Evolutionary conservation across 1,140 invertebrate species (phyloP).

Genomic region (Galendromus occidentalis): DNA sequence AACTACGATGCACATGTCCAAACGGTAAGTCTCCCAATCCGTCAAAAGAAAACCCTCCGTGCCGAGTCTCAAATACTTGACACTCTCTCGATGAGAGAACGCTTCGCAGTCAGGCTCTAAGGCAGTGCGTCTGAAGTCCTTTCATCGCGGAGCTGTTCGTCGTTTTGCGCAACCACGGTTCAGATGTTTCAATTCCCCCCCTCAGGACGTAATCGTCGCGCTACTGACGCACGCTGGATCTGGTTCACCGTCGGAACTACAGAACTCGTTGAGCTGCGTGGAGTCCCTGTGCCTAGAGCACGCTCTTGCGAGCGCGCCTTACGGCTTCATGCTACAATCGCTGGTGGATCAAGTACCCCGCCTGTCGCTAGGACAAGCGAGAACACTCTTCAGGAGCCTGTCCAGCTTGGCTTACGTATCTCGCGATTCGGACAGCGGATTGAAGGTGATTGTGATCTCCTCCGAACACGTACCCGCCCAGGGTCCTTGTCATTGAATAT

Average conservation of each 20-base stretch:
- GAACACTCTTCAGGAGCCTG: background rate
- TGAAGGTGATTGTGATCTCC: background rate
- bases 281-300: background rate
- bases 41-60: too few relatives aligned
- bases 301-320: background rate
- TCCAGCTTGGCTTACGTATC: background rate
- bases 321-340: background rate
- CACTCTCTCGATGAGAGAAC: too few relatives aligned
- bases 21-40: too few relatives aligned
- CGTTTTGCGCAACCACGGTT: too few relatives aligned
- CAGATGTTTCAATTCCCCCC: too few relatives aligned
- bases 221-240: slow-evolving; percentile 7
- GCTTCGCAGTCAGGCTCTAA: too few relatives aligned
- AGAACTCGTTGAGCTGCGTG: background rate
- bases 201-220: background rate
- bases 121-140: too few relatives aligned
- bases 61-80: too few relatives aligned
- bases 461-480: too few relatives aligned
- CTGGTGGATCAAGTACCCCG: background rate
- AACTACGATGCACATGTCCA: background rate
- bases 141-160: too few relatives aligned
- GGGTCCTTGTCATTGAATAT: too few relatives aligned
- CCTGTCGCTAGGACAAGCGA: background rate
- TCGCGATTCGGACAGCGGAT: background rate
- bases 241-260: background rate